These are phyloP conservation scores for Rachycentron canadum DNA, from an alignment of 2,797 vertebrate genomes.

Conservation along the genomic window DNA sequence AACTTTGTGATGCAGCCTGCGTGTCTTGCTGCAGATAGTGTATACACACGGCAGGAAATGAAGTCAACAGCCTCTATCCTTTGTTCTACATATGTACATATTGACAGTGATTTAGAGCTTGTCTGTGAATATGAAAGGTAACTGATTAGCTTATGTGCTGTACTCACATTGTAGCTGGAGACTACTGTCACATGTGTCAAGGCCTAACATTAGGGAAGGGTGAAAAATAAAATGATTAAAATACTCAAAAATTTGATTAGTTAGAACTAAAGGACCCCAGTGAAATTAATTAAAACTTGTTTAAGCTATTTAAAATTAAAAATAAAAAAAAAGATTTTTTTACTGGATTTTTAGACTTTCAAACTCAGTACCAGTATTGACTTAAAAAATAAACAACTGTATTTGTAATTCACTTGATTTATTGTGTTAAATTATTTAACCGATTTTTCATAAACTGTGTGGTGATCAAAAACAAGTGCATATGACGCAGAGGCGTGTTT, in stretches of 20 bases:
- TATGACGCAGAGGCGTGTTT: background rate
- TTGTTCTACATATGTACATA: background rate
- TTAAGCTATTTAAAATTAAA: too few relatives aligned
- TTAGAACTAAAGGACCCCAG: background rate
- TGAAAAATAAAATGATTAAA: background rate
- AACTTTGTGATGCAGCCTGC: conserved; percentile 13
- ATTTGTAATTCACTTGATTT: background rate
- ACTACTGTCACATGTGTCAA: too few relatives aligned
- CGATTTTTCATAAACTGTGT: too few relatives aligned
- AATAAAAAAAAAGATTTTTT: too few relatives aligned
- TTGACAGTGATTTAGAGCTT: background rate
- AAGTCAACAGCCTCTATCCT: background rate
- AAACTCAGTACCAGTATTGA: background rate
- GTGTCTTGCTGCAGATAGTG: conserved; percentile 5
- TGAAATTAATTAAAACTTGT: background rate
- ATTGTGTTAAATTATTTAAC: too few relatives aligned
- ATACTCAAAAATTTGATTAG: background rate
- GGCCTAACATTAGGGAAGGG: background rate
- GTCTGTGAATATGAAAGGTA: background rate
- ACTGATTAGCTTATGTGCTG: background rate
- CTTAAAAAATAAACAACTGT: background rate
- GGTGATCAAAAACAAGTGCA: too few relatives aligned
- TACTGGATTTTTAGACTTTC: background rate
- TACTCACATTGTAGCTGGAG: background rate
- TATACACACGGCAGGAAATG: background rate